Base-by-base conservation (phyloP, 1,140 invertebrate species). In the Bradynema listronoti region DNA sequence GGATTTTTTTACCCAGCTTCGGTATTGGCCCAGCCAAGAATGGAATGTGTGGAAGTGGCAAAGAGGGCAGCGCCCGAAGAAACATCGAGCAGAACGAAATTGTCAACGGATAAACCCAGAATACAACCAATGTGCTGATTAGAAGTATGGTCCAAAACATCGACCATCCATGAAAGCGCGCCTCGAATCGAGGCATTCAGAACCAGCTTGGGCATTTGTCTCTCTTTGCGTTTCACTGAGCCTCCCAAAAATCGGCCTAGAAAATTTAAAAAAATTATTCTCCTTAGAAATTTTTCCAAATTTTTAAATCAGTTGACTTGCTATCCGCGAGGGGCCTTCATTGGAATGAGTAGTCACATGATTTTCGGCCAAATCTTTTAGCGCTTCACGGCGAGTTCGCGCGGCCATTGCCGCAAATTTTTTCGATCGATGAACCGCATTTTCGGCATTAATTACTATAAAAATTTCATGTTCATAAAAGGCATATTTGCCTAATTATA, bases 391-490 rank as follows among this genome's bases (percentile, higher is more conserved):
- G 71, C 91, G 83, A 16, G 93, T 96, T 73, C 93, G 83, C 6
- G 89, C 90, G 2, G 92, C 91, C 91, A 97, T 95, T 3, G 89
- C 91, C 46, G 88, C 87, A 81, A 97, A 97, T 81, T 96, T 96
- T 73, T 94, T 89, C 7, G 90, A 92, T 61, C 88, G 84, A 73
- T 94, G 90, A 14, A 63, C 54, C 24, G 53, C 47, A 82, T 95
- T 95, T 81, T 97, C 92, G 22, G 89, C 92, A 82, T 97, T 97
- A 43, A 97, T 91, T 22, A 93, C 88, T 82, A 45, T 34, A 77
- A 57, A 24, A 14, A n/a, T n/a, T n/a, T n/a, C n/a, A n/a, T n/a
- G n/a, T n/a, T n/a, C n/a, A n/a, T n/a, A n/a, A n/a, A n/a, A n/a
- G n/a, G n/a, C n/a, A n/a, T n/a, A n/a, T n/a, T n/a, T n/a, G n/a